Evolutionary conservation across 2,888 invertebrate genomes (phyloP), one percentile per base, ranked within the genome.

Genomic region (Clitarchus hookeri): DNA sequence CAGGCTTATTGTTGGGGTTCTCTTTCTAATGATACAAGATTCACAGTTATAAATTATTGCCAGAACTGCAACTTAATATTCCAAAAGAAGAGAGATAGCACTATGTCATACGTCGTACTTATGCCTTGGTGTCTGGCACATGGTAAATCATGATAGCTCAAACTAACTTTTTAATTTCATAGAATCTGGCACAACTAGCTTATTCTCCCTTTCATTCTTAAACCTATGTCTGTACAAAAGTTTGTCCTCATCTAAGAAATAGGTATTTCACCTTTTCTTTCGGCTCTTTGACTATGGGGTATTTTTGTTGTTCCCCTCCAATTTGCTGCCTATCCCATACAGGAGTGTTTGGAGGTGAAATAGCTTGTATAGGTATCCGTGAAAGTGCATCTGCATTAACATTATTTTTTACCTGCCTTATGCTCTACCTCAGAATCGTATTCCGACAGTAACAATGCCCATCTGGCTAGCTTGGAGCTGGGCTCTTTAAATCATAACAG

Each of bases 391-490:
- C 84, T 19, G 65, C 84, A 54, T 87, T 26, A 19, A n/a, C 16
- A 54, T 44, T 80, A 6, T 27, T 54, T 65, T 83, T 83, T n/a
- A n/a, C 86, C 87, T 27, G 85, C 77, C 36, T 79, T 27, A 48
- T 87, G 86, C 48, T 48, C 54, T 36, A 87, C 80, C n/a, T 82
- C 86, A 36, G 87, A 85, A 78, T 87, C 85, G 44, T 87, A 85
- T 48, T 87, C 86, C 8, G 86, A 79, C 44, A 87, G 85, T 12
- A 65, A 77, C 23, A 87, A 44, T 4, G 86, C 48, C 86, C 87
- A 87, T 19, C 86, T 36, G n/a, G 86, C 82, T 82, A 87, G 80
- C 26, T 86, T 82, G 8, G 86, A 87, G 26, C 85, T 87, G 25
- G 78, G 78, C 19, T 84, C 84, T n/a, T 48, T 84, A n/a, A 85